Conservation (phyloP, 2,797 vertebrate species). For the Tapera naevia region DNA sequence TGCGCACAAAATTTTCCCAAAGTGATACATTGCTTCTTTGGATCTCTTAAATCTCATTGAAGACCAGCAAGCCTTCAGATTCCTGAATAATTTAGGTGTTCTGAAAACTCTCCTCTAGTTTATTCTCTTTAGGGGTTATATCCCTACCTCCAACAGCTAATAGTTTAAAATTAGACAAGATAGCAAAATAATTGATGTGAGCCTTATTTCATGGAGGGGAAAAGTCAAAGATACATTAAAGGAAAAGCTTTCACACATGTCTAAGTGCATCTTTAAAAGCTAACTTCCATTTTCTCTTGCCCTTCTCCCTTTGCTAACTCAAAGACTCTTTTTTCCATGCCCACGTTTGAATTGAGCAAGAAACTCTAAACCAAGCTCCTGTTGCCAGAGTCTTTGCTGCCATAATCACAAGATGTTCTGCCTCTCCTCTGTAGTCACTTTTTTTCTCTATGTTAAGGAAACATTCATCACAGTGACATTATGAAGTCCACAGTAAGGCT, state of each 20-base stretch:
- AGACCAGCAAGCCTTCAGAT: not conserved
- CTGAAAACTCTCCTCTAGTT: not conserved
- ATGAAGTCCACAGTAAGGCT: not conserved
- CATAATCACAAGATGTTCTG: not conserved
- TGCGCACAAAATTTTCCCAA: not conserved
- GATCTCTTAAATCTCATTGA: not conserved
- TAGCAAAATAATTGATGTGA: not conserved
- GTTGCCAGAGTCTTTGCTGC: not conserved
- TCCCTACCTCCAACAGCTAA: not conserved
- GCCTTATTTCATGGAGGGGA: not conserved
- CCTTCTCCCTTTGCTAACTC: not conserved
- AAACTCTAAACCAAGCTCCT: not conserved
- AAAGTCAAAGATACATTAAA: not conserved
- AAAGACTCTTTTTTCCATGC: not conserved
- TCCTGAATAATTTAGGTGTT: not conserved
- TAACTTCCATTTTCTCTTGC: not conserved
- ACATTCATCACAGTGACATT: not conserved
- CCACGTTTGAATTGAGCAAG: not conserved
- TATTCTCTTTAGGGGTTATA: not conserved
- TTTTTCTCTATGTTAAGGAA: not conserved
- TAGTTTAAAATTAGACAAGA: not conserved
- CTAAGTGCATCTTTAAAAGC: not conserved
- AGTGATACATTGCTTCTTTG: not conserved
- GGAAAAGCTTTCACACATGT: not conserved
- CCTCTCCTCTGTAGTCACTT: not conserved